A percentile compares a stretch with the other conserved stretches of the same genome.
Conservation (phyloP, 64 coral and sea anemone species). For the Dendrophyllia cribrosa region DNA sequence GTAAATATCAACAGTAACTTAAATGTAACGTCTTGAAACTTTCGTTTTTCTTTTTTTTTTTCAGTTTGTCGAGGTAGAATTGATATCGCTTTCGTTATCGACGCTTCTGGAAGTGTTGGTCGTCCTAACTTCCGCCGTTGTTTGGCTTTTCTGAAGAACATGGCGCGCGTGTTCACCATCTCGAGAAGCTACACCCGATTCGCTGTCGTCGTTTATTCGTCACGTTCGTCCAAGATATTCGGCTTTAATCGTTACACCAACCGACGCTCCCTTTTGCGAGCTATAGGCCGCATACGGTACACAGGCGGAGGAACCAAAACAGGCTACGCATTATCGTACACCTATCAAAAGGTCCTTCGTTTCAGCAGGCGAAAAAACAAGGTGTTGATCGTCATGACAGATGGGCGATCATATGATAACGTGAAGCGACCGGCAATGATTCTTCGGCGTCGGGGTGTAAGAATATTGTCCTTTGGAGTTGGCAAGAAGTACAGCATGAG, state of each 20-base stretch:
- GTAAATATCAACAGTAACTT: no score
- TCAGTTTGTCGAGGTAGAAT: slow-evolving; percentile 52
- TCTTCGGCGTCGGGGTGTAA: slow-evolving; percentile 57
- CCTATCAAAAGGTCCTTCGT: slow-evolving; percentile 26
- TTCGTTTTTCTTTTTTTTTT: not conserved
- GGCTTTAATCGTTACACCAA: slow-evolving; percentile 60
- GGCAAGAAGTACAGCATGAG: slow-evolving; percentile 60
- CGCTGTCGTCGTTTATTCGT: slow-evolving; percentile 62
- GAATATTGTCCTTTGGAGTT: slow-evolving; percentile 56
- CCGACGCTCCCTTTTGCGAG: slow-evolving; percentile 13
- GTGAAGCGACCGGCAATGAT: not conserved
- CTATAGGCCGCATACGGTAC: slow-evolving; percentile 56
- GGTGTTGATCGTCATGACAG: slow-evolving; percentile 82
- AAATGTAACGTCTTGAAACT: not conserved
- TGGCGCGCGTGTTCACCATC: slow-evolving; percentile 72
- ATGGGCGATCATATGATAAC: slow-evolving; percentile 69
- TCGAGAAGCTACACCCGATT: slow-evolving; percentile 59
- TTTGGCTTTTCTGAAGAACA: slow-evolving; percentile 53
- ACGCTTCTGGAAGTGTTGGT: slow-evolving; percentile 71
- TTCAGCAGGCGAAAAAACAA: slow-evolving; percentile 49
- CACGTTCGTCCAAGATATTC: slow-evolving; percentile 55
- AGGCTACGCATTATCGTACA: slow-evolving; percentile 60
- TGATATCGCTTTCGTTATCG: slow-evolving; percentile 68
- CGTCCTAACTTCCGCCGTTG: slow-evolving; percentile 63
- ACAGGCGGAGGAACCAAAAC: slow-evolving; percentile 62